Percentiles rank a stretch among this genome's conserved stretches.
Evolutionary conservation across 1,140 invertebrate genomes (phyloP).

Genomic region (Megalonaias nervosa): DNA sequence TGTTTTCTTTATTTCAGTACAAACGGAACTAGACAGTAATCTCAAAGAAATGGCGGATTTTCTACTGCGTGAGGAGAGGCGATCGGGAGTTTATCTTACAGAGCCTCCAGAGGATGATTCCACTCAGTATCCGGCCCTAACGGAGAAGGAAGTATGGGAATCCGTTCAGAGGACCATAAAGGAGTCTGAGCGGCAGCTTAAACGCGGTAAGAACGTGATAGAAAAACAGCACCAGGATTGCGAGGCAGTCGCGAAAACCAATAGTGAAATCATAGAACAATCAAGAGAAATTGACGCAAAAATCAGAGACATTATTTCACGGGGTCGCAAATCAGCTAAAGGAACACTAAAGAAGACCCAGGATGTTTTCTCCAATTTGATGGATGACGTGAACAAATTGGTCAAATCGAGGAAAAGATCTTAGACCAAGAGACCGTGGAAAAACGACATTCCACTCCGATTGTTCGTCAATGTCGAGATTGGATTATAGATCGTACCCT

Average conservation of each 20-base stretch:
- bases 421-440: slow-evolving; percentile 30
- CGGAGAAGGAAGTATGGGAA: slow-evolving; percentile 27
- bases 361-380: slow-evolving; percentile 30
- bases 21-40: slow-evolving; percentile 11
- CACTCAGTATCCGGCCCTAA: slow-evolving; percentile 5
- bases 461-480: slow-evolving; percentile 32
- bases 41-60: slow-evolving; percentile 26
- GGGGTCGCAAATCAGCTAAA: slow-evolving; percentile 28
- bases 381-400: slow-evolving; percentile 36
- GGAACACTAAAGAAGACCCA: slow-evolving; percentile 26
- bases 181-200: slow-evolving; percentile 21
- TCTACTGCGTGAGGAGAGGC: slow-evolving; percentile 23
- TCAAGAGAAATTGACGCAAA: slow-evolving; percentile 33
- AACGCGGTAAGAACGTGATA: slow-evolving; percentile 21
- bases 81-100: slow-evolving; percentile 30
- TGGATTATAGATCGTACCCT: slow-evolving; percentile 22
- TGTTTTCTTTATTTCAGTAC: slow-evolving; percentile 8
- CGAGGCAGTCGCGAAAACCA: slow-evolving; percentile 31
- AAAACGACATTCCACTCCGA: slow-evolving; percentile 28
- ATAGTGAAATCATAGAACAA: slow-evolving; percentile 31
- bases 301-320: slow-evolving; percentile 24
- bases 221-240: slow-evolving; percentile 30
- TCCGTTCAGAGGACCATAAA: slow-evolving; percentile 18
- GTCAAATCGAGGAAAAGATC: slow-evolving; percentile 28
- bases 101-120: slow-evolving; percentile 18